Conservation (phyloP, 2,797 vertebrate genomes). For the Lepus oiostolus region DNA sequence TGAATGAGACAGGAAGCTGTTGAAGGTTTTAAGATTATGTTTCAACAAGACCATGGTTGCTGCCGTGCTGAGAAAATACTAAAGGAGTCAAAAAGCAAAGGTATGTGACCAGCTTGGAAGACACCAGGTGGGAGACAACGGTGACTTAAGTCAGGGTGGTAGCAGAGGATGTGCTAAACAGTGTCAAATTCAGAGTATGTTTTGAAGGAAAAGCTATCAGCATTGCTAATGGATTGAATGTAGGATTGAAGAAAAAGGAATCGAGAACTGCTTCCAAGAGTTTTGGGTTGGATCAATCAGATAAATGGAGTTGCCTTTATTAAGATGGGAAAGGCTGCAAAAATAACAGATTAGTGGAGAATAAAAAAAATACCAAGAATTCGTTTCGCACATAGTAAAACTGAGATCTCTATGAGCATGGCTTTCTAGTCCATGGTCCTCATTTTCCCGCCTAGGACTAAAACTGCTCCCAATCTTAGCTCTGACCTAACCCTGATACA, state of each 20-base stretch:
- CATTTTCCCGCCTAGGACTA: neutral
- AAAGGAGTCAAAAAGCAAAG: neutral
- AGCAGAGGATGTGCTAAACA: neutral
- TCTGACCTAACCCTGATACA: neutral
- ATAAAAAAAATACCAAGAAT: neutral
- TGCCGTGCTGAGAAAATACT: neutral
- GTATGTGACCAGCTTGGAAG: neutral
- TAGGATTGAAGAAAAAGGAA: neutral
- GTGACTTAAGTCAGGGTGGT: neutral
- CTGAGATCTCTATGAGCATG: neutral
- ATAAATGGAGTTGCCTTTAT: neutral
- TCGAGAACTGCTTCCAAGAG: neutral
- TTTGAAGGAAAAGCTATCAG: neutral
- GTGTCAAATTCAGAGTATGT: neutral
- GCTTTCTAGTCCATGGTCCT: neutral
- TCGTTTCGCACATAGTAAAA: neutral
- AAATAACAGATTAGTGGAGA: neutral
- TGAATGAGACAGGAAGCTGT: neutral
- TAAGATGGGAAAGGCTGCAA: neutral
- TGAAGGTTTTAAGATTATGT: neutral
- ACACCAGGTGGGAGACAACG: neutral
- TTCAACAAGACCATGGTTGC: neutral
- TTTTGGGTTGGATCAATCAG: neutral
- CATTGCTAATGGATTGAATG: neutral
- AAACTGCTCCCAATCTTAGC: conserved; percentile 43